phyloP scores from a whole-genome alignment of 2,113 vertebrate species.

The Leptosomus discolor region DNA sequence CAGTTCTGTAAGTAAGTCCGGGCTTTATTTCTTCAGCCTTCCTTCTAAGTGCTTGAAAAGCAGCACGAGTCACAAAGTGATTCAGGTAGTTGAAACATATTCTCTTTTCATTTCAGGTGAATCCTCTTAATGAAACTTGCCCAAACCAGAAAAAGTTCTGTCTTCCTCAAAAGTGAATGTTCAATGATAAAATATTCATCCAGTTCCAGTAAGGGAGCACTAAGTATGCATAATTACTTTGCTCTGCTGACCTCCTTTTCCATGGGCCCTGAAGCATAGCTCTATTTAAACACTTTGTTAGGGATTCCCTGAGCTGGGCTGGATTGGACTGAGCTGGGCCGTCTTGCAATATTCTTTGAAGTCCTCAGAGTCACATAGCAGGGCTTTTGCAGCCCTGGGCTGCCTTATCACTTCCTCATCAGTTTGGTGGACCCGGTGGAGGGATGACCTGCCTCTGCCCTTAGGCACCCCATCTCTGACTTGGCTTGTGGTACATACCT shows the following conservation, averaged over 20 bases:
- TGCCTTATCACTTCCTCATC: background rate
- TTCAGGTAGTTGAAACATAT: background rate
- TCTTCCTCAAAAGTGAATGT: background rate
- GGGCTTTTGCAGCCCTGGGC: background rate
- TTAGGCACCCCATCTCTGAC: background rate
- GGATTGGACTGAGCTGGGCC: background rate
- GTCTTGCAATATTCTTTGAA: background rate
- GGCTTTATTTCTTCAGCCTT: background rate
- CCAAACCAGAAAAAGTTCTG: background rate
- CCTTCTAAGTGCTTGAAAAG: background rate
- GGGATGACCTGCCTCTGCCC: background rate
- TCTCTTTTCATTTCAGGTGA: background rate
- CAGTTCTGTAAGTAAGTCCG: background rate
- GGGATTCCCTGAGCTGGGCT: background rate
- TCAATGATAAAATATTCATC: background rate
- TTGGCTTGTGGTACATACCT: background rate
- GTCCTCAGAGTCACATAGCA: background rate
- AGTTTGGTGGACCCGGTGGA: background rate
- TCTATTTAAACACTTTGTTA: background rate
- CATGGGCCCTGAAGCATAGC: background rate
- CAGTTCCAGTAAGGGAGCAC: background rate
- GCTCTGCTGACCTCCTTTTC: background rate
- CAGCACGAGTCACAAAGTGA: background rate
- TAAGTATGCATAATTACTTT: background rate
- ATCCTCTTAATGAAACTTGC: background rate